Base-by-base conservation (phyloP, 2,797 vertebrate genomes). In the Loriculus beryllinus region DNA sequence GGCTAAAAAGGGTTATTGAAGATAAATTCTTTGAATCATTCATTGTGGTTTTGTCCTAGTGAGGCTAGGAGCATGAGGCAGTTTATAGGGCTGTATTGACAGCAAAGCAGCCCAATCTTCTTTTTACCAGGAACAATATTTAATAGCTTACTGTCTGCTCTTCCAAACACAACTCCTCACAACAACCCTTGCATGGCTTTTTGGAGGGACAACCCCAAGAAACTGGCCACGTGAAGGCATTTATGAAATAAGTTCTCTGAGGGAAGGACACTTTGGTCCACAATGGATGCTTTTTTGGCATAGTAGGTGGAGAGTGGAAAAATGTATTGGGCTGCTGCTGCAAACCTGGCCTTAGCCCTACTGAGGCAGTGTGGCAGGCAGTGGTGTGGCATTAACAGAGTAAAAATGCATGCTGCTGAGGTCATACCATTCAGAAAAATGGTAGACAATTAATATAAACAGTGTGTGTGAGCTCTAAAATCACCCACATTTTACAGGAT, bases 241-340 rank as follows among this genome's bases (percentile, higher is more conserved):
- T 57, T 52, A 49, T 8, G 17, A 43, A 85, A 76, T n/a, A 45
- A 48, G 48, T 70, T 77, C 28, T 14, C 14, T 20, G 18, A 33
- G 0, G 5, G 68, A 64, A 87, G 43, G 13, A 59, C 42, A 22
- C 15, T 40, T 85, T 80, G 60, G 72, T 80, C 39, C 14, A 3
- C 45, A 54, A 3, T 17, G 59, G 84, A 35, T 90, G 25, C 20
- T 11, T 75, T 60, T 77, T 75, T 33, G 18, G 33, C 7, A 8
- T 0, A 1, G 39, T 7, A 28, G 6, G 37, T 23, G 0, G 1
- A n/a, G 42, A 79, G 17, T 26, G 14, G 31, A 59, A 57, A 60
- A 88, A 33, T 2, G 2, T 70, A 35, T 37, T 7, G 2, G 22
- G 31, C 31, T 71, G 57, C 48, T 48, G 18, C 40, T 57, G 52